Evolutionary conservation across 2,113 vertebrate species (phyloP), one percentile per base, ranked within the genome.

Genomic region (Lophotis ruficrista): DNA sequence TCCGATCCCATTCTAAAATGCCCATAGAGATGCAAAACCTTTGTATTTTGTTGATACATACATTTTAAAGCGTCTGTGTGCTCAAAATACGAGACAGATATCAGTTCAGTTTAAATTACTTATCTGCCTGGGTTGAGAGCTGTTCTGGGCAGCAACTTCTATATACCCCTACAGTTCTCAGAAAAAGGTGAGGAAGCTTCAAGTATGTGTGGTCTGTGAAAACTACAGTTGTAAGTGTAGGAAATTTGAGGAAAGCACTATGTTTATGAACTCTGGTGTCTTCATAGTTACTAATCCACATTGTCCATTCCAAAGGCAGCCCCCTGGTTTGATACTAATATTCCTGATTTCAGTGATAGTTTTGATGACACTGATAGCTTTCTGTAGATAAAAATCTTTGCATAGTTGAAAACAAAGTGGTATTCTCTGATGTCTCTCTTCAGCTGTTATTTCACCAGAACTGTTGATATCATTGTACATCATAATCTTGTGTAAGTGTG

Each of bases 101-200:
- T 27, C n/a, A 8, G 30, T 79, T 90, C 53, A 28, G 8, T 68
- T 83, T 60, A 64, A 66, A 71, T 50, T 50, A 18, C 17, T 5
- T 54, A 1, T 62, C 33, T 76, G 24, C 20, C 33, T 7, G 4
- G 12, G 2, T 50, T 35, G 35, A 71, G 41, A 73, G 50, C 10
- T 83, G 13, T 77, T 89, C 20, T 27, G 7, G 9, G 14, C n/a
- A 76, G 51, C 35, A 82, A 8, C 33, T 75, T 60, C 27, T 24
- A 15, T 47, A 13, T 15, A 27, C 4, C 3, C 11, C 50, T 58
- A 1, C 0, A 1, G 24, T 53, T 83, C 54, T 43, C 5, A 6
- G 37, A 35, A 51, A 25, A 60, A 75, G 24, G 9, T 56, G 30
- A 89, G 47, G 43, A 87, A 89, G 16, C 15, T 35, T 93, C 58